phyloP scores from a whole-genome alignment of 1,140 invertebrate species.

The Nylanderia fulva region DNA sequence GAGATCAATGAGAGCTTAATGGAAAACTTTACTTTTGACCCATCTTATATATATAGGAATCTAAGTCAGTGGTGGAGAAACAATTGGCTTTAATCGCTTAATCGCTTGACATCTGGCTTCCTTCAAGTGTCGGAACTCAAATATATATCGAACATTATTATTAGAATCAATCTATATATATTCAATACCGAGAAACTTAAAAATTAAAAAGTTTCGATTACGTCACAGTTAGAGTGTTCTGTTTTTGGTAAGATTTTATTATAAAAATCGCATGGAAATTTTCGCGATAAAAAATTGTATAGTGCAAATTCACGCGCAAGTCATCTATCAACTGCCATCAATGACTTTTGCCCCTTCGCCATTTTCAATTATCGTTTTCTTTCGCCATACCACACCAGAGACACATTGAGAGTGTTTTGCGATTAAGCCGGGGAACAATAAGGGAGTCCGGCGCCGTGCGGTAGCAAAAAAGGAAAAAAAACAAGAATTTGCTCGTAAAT shows the following conservation, averaged over 20 bases:
- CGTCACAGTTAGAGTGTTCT: neutral
- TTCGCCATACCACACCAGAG: neutral
- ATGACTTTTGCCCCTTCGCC: neutral
- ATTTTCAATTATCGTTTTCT: neutral
- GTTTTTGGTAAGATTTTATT: neutral
- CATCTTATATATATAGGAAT: neutral
- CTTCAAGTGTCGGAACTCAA: neutral
- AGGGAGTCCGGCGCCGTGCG: neutral
- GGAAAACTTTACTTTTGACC: neutral
- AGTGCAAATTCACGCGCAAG: neutral
- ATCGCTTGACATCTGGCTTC: neutral
- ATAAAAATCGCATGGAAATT: neutral
- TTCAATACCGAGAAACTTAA: neutral
- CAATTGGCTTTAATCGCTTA: neutral
- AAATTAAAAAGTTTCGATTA: neutral
- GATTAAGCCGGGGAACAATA: slow-evolving; percentile 23
- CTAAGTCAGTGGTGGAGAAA: neutral
- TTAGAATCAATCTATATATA: neutral
- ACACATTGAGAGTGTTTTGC: neutral
- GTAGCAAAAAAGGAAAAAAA: neutral
- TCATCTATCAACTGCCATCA: neutral
- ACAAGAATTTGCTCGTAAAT: slow-evolving; percentile 33
- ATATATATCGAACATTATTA: neutral
- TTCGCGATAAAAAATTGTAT: neutral
- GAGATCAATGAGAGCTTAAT: slow-evolving; percentile 28